A percentile compares a stretch with the other conserved stretches of the same genome.
These are phyloP conservation scores for Apantesis nais DNA, from an alignment of 2,888 invertebrate genomes.

Conservation along the genomic window DNA sequence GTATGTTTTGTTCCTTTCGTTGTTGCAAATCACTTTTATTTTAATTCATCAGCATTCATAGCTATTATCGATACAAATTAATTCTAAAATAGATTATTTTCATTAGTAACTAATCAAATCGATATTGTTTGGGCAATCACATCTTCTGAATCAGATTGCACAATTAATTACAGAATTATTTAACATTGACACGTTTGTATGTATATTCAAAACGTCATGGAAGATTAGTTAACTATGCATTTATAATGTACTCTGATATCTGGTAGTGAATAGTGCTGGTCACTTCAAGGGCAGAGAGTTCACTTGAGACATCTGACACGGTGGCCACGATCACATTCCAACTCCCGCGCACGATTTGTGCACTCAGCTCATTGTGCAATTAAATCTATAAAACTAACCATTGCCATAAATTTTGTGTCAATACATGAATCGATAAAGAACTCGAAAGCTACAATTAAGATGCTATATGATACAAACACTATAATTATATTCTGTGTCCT, in stretches of 20 bases:
- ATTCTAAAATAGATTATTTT: constrained; percentile 11
- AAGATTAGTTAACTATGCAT: neutral
- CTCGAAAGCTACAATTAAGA: constrained; percentile 45
- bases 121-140: constrained; percentile 2
- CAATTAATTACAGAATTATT: constrained; percentile 23
- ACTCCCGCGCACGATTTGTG: constrained; percentile 65
- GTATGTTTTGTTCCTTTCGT: neutral
- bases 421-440: constrained; percentile 46
- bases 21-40: neutral
- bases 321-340: constrained; percentile 64
- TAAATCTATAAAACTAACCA: constrained; percentile 56
- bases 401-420: constrained; percentile 50
- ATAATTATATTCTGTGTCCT: constrained; percentile 73
- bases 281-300: constrained; percentile 68
- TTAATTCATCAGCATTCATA: neutral
- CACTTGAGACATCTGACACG: constrained; percentile 71
- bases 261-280: constrained; percentile 28
- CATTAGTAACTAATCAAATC: constrained; percentile 4
- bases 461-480: constrained; percentile 38
- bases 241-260: constrained; percentile 4
- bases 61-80: constrained; percentile 5
- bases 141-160: constrained; percentile 11
- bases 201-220: constrained; percentile 47
- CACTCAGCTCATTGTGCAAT: constrained; percentile 62
- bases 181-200: constrained; percentile 46